phyloP scores from a whole-genome alignment of 2,113 vertebrate genomes.

The Centropus unirufus region DNA sequence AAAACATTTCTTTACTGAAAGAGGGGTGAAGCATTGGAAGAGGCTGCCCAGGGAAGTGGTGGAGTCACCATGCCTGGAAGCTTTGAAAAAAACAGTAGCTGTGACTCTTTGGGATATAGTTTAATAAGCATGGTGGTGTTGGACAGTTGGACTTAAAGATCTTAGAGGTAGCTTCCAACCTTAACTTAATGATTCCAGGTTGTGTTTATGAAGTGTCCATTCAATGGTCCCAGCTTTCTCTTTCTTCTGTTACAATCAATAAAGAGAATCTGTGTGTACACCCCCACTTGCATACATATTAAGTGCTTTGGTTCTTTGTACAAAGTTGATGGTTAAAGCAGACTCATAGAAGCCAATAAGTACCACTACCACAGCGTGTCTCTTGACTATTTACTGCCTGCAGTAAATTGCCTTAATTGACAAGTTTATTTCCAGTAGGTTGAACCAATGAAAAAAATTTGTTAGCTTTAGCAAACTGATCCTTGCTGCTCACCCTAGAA shows the following conservation, averaged over 20 bases:
- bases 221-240: accelerated
- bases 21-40: no score
- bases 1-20: no score
- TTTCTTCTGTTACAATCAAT: neutral
- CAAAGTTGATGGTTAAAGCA: neutral
- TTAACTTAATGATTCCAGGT: no score
- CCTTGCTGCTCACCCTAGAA: neutral
- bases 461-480: neutral
- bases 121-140: no score
- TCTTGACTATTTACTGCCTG: neutral
- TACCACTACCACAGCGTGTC: accelerated
- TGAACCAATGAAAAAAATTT: neutral
- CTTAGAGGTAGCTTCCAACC: no score
- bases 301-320: neutral
- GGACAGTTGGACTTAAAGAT: no score
- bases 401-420: neutral
- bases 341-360: neutral
- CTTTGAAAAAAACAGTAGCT: no score
- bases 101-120: no score
- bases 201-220: neutral
- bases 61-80: no score
- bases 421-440: neutral
- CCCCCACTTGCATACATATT: accelerated
- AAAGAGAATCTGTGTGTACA: neutral
- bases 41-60: no score